Conservation (phyloP, 30 jellyfish, hydroid and myxozoan genomes). For the Aurelia sp. region DNA sequence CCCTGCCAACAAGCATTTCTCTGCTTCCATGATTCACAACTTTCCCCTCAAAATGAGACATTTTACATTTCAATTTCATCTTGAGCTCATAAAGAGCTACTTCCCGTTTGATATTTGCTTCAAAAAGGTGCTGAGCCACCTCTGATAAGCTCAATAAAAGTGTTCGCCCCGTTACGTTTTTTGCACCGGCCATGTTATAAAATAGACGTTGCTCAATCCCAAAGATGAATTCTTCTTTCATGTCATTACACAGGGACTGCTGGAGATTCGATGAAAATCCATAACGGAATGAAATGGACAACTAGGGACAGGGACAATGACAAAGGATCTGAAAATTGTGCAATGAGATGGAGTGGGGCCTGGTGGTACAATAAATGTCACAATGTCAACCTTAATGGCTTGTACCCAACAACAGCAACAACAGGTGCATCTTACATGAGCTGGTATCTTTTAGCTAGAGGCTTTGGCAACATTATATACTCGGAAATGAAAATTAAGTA, state of each 20-base stretch:
- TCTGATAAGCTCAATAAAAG: no score
- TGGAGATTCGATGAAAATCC: constrained; percentile 28
- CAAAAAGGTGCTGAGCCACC: no score
- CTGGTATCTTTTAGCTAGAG: not conserved
- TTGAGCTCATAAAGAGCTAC: no score
- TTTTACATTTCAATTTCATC: no score
- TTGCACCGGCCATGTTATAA: no score
- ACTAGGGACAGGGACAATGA: constrained; percentile 70
- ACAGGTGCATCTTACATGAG: constrained; percentile 38
- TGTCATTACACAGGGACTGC: constrained; percentile 79
- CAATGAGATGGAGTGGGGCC: constrained; percentile 39
- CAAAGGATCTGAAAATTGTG: constrained; percentile 7
- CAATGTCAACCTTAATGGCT: constrained; percentile 38
- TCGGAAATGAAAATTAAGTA: constrained; percentile 39
- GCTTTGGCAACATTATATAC: constrained; percentile 19
- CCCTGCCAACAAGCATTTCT: no score
- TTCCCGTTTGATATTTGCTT: no score
- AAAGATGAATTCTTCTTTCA: no score
- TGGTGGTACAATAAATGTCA: constrained; percentile 71
- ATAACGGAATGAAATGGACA: constrained; percentile 58
- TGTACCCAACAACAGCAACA: constrained; percentile 38
- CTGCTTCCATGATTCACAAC: no score
- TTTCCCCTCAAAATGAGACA: no score
- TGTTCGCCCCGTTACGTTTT: no score
- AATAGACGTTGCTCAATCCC: no score